Evolutionary conservation across 2,888 invertebrate species (phyloP).

Genomic region (Sinotaia quadrata): DNA sequence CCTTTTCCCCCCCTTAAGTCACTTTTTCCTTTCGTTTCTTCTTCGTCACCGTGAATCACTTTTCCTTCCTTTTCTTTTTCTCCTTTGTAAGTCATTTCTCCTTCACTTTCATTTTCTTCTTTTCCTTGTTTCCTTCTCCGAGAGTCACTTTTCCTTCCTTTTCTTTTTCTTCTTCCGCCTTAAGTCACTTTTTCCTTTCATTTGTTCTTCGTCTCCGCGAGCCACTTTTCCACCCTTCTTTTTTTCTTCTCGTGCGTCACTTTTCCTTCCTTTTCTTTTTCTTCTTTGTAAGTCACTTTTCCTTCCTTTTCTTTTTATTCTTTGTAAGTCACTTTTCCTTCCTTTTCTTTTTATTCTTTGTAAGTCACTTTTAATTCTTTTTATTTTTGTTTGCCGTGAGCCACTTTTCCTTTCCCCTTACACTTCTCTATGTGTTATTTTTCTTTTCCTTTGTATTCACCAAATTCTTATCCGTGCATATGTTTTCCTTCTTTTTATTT

Average conservation of each 20-base stretch:
- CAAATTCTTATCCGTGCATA: too few relatives aligned
- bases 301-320: slow-evolving; percentile 8
- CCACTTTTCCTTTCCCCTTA: too few relatives aligned
- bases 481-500: too few relatives aligned
- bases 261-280: not conserved
- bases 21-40: slow-evolving; percentile 3
- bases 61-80: not conserved
- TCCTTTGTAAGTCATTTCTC: not conserved
- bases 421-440: too few relatives aligned
- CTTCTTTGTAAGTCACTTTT: slow-evolving; percentile 20
- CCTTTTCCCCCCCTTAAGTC: slow-evolving; percentile 15
- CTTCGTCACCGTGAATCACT: not conserved
- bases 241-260: not conserved
- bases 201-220: not conserved
- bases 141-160: not conserved
- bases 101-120: not conserved
- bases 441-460: too few relatives aligned
- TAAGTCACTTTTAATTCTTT: too few relatives aligned
- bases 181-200: not conserved
- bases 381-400: too few relatives aligned
- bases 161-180: not conserved
- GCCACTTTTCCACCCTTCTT: not conserved
- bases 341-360: too few relatives aligned
- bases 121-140: not conserved
- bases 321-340: too few relatives aligned